Base-by-base conservation (phyloP, 2,888 invertebrate genomes). In the Diabrotica balteata region DNA sequence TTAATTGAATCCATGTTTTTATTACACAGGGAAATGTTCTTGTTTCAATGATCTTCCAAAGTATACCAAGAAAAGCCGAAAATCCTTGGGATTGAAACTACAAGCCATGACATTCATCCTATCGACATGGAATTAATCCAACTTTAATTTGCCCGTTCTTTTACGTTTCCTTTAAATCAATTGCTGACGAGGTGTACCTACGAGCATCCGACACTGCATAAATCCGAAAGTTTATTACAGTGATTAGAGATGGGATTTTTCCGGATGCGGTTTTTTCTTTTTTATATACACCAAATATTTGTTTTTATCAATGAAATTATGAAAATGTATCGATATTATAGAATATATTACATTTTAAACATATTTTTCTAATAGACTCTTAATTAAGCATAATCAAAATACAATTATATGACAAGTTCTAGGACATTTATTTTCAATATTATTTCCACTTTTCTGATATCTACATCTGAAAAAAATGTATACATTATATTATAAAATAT, bases 51-150 rank as follows among this genome's bases (percentile, higher is more conserved):
- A 45, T 57, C 17, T 57, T 9, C 55, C 44, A 45, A 45, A 57
- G 43, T 57, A 81, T 76, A 77, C 79, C 79, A 82, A 82, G 82
- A 82, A 82, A 82, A 83, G 82, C 81, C 82, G 83, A 82, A 83
- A 83, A 83, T 79, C 82, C 78, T 69, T 67, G 81, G 81, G 59
- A 81, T 82, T 80, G 80, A 80, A 80, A 80, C 78, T 80, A 79
- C 81, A 81, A 81, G 79, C 80, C 73, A 70, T 72, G 75, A 73
- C 74, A 69, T 72, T 72, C 70, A 73, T 71, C 66, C 66, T 60
- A 66, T 70, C 66, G 72, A 70, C 68, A 59, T 58, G 63, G 72
- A 70, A 72, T 76, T 77, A 75, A 73, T 76, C 71, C 71, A 68
- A 70, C 68, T 69, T 72, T 75, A 74, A 74, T 76, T 75, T 75